A percentile compares a stretch with the other conserved stretches of the same genome.
These are phyloP conservation scores for Sinosuthora webbiana DNA, from an alignment of 2,113 vertebrate genomes.

Conservation along the genomic window DNA sequence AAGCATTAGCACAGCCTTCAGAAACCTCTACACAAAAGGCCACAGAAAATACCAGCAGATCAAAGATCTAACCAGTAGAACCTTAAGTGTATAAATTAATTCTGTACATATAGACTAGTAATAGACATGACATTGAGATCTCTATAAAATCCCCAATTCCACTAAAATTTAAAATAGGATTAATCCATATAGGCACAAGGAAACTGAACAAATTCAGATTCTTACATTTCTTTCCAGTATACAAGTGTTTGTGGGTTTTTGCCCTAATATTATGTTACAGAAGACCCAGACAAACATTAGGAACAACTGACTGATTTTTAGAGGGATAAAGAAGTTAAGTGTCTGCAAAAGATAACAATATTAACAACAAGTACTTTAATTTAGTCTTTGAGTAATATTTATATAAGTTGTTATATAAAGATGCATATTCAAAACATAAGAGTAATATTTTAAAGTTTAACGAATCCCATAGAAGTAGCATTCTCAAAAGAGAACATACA, in stretches of 20 bases:
- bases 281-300: not conserved
- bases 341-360: not conserved
- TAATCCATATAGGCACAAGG: not conserved
- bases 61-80: not conserved
- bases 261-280: not conserved
- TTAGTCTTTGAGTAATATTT: not conserved
- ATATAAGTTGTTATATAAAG: not conserved
- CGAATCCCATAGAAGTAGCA: not conserved
- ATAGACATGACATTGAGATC: rapidly evolving
- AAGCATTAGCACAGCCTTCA: not conserved
- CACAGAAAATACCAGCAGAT: not conserved
- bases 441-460: not conserved
- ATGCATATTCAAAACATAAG: not conserved
- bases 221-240: not conserved
- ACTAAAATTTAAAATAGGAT: not conserved
- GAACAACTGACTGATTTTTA: not conserved
- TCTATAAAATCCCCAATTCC: not conserved
- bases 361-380: not conserved
- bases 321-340: not conserved
- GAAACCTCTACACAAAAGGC: not conserved
- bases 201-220: not conserved
- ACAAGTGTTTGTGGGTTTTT: not conserved
- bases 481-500: not conserved
- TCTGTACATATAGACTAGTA: not conserved
- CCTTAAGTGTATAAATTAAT: not conserved